phyloP scores from a whole-genome alignment of 2,797 vertebrate genomes.

The Megalops cyprinoides region DNA sequence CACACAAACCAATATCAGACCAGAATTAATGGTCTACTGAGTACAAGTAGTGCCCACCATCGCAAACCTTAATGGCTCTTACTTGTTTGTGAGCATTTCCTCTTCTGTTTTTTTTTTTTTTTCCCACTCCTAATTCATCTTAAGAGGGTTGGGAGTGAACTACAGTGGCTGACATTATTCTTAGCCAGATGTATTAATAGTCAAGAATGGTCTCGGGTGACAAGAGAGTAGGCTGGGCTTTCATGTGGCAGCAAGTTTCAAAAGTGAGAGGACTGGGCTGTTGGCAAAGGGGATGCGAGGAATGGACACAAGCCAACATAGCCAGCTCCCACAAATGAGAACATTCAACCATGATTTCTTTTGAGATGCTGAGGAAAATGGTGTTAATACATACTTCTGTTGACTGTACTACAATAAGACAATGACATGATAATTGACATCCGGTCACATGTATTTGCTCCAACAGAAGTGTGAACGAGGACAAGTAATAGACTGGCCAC shows the following conservation, averaged over 20 bases:
- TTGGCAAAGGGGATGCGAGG: neutral
- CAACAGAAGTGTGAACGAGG: no score
- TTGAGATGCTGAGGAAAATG: neutral
- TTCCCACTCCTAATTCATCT: neutral
- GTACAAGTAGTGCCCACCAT: neutral
- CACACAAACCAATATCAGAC: neutral
- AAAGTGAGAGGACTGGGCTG: neutral
- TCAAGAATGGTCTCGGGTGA: neutral
- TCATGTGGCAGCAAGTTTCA: neutral
- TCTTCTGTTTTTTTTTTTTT: neutral
- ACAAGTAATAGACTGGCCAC: no score
- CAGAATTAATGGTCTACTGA: neutral
- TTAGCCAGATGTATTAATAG: constrained; percentile 2
- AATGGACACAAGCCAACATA: neutral
- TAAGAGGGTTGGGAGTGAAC: neutral
- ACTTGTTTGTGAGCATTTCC: neutral
- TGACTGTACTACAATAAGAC: no score
- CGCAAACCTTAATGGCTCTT: neutral
- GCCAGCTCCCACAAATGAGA: neutral
- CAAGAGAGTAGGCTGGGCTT: neutral
- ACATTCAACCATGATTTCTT: no score
- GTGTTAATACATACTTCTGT: no score
- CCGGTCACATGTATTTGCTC: no score
- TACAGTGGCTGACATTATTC: neutral
- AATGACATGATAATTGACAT: no score